Conservation (phyloP, 1,140 invertebrate genomes). For the Trinorchestia longiramus region DNA sequence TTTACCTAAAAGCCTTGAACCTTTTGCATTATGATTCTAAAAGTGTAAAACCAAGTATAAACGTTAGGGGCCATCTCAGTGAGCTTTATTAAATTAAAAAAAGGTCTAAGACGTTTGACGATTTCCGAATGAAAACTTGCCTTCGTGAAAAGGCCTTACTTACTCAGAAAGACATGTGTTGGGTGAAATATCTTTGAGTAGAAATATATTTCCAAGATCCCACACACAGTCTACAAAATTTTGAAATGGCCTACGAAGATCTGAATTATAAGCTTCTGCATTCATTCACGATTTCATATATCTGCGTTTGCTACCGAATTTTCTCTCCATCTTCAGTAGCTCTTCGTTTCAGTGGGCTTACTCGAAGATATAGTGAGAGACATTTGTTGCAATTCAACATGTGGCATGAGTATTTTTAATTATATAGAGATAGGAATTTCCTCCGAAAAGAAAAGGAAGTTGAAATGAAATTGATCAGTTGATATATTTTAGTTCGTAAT, state of each 20-base stretch:
- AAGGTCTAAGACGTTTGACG: background rate
- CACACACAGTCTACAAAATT: background rate
- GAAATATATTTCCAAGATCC: background rate
- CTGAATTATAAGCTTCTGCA: background rate
- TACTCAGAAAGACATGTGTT: background rate
- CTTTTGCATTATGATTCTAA: background rate
- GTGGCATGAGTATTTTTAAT: no score
- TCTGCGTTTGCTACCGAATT: background rate
- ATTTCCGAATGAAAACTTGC: background rate
- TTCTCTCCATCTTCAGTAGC: background rate
- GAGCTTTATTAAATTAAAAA: background rate
- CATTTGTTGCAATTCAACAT: no score
- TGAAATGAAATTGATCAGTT: no score
- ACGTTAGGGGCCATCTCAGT: background rate
- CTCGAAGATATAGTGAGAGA: no score
- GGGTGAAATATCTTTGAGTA: background rate
- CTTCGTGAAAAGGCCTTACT: background rate
- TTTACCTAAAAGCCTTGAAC: background rate
- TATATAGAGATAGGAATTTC: no score
- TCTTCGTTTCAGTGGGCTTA: no score
- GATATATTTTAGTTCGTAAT: no score
- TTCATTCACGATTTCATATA: background rate
- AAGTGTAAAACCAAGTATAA: background rate
- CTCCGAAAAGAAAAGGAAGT: no score
- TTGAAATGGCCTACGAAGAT: no score